Conservation (phyloP, 2,797 vertebrate genomes). For the Peromyscus nudipes region DNA sequence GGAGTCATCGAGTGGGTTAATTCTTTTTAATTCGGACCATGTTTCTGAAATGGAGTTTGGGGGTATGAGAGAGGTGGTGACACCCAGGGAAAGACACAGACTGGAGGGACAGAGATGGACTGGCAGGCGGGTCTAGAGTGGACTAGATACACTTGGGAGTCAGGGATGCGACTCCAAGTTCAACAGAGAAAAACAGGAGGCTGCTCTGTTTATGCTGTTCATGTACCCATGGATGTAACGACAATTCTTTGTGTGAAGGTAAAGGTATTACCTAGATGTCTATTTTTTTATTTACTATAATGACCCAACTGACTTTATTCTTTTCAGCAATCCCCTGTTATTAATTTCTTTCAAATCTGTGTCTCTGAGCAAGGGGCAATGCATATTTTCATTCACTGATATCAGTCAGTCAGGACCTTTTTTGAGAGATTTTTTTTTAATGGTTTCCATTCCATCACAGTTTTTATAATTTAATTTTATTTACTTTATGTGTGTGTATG, state of each 20-base stretch:
- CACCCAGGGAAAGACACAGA: background rate
- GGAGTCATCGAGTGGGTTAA: background rate
- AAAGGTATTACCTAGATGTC: background rate
- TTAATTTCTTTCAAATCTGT: background rate
- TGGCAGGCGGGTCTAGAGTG: background rate
- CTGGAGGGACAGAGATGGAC: background rate
- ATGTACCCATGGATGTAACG: background rate
- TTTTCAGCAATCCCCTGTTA: background rate
- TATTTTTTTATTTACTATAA: background rate
- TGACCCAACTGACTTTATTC: background rate
- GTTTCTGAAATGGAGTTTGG: background rate
- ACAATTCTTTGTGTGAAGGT: background rate
- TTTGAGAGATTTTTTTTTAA: background rate
- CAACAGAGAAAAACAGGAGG: background rate
- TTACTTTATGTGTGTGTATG: background rate
- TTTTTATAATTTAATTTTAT: background rate
- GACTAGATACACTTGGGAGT: background rate
- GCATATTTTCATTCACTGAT: background rate
- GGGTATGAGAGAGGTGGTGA: background rate
- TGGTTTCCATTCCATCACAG: background rate
- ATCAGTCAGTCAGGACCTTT: background rate
- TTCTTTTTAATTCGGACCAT: background rate
- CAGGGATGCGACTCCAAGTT: background rate
- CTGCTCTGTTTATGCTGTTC: background rate
- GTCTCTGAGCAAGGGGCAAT: background rate